Percentiles rank a stretch among this genome's conserved stretches.
Conservation (phyloP, 2,888 invertebrate genomes). For the Helobdella robusta region DNA sequence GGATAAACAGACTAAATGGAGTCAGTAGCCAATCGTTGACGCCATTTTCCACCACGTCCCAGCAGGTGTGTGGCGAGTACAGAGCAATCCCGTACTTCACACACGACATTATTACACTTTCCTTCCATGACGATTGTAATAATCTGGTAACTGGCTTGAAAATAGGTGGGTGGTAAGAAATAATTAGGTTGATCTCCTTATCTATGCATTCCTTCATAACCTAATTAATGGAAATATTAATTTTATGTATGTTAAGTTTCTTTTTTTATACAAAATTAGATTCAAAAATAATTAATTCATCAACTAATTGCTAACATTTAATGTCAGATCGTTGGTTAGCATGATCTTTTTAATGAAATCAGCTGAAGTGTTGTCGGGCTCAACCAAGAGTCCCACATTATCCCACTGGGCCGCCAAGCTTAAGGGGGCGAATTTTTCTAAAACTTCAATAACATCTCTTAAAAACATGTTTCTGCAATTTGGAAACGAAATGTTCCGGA, state of each 20-base stretch:
- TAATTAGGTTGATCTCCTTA: constrained; percentile 64
- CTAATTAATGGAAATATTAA: constrained; percentile 41
- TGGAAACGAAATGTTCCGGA: no score
- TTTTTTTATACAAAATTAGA: background rate
- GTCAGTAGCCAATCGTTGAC: constrained; percentile 86
- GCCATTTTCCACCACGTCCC: constrained; percentile 73
- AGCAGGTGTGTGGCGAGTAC: constrained; percentile 84
- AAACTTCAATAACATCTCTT: constrained; percentile 33
- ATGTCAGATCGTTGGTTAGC: constrained; percentile 72
- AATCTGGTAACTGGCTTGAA: constrained; percentile 73
- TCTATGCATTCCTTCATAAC: constrained; percentile 68
- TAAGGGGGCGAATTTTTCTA: constrained; percentile 40
- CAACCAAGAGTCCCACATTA: constrained; percentile 81
- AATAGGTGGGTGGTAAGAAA: constrained; percentile 92
- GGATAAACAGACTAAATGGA: constrained; percentile 54
- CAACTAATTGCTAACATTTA: background rate
- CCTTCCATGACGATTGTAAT: constrained; percentile 60
- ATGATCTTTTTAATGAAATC: constrained; percentile 56
- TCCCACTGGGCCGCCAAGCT: constrained; percentile 74
- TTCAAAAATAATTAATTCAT: background rate
- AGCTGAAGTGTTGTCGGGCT: no score
- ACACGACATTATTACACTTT: constrained; percentile 68
- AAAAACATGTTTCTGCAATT: constrained; percentile 30
- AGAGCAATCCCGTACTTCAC: constrained; percentile 74
- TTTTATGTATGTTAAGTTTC: background rate